A percentile compares a stretch with the other conserved stretches of the same genome.
These are phyloP conservation scores for Aeoliscus strigatus DNA, from an alignment of 2,797 vertebrate species.

Conservation along the genomic window DNA sequence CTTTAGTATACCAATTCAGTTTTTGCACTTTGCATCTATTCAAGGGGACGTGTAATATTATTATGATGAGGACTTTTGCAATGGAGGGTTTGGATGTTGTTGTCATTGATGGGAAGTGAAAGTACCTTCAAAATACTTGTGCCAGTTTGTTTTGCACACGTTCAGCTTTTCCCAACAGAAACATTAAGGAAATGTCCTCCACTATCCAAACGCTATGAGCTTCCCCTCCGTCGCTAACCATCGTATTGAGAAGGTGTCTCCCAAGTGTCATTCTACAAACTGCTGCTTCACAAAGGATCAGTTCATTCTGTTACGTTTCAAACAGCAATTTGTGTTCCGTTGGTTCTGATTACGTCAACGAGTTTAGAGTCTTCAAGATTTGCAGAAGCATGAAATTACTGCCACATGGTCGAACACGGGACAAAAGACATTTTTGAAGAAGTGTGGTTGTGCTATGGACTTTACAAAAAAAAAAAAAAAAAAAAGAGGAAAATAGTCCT, in stretches of 20 bases:
- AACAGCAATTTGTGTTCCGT: conserved; percentile 28
- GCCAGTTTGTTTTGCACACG: conserved; percentile 69
- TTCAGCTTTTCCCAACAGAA: conserved; percentile 45
- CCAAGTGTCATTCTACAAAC: conserved; percentile 36
- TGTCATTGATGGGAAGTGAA: conserved; percentile 48
- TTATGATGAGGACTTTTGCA: conserved; percentile 74
- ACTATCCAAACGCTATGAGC: conserved; percentile 39
- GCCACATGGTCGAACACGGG: conserved; percentile 44
- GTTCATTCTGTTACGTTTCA: conserved; percentile 29
- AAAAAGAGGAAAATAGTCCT: conserved; percentile 48
- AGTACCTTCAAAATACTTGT: conserved; percentile 64
- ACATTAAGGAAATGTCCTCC: conserved; percentile 20
- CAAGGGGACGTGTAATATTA: conserved; percentile 94
- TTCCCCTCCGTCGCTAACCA: conserved; percentile 16
- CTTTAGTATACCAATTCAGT: conserved; percentile 89
- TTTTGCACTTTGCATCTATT: conserved; percentile 98
- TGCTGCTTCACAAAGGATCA: conserved; percentile 47
- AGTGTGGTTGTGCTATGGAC: conserved; percentile 31
- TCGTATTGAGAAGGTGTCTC: conserved; percentile 32
- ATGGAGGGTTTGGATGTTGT: conserved; percentile 60
- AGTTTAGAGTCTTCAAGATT: conserved; percentile 30
- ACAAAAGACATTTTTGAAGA: conserved; percentile 30
- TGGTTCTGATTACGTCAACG: conserved; percentile 41
- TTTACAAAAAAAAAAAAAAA: conserved; percentile 23
- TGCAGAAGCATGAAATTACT: conserved; percentile 51